Percentiles rank a stretch among this genome's conserved stretches.
Evolutionary conservation across 2,797 vertebrate genomes (phyloP).

Genomic region (Sebastes goodei): DNA sequence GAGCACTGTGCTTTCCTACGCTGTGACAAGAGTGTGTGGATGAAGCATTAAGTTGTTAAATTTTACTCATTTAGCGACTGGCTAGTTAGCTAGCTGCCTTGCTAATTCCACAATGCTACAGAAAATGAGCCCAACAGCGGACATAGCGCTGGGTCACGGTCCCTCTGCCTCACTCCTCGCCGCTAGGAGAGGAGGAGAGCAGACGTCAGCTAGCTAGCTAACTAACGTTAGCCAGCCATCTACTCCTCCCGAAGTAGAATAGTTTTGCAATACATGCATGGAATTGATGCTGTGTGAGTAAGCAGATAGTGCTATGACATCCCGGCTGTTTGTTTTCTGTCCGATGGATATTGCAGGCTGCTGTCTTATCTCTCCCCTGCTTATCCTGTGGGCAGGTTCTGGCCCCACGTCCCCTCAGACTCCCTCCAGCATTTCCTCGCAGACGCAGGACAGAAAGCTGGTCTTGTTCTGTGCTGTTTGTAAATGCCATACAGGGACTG

Average conservation of each 20-base stretch:
- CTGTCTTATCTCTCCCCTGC: slow-evolving; percentile 36
- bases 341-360: slow-evolving; percentile 11
- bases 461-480: slow-evolving; percentile 21
- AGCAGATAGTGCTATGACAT: slow-evolving; percentile 12
- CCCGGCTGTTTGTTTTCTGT: slow-evolving; percentile 13
- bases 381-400: slow-evolving; percentile 43
- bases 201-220: no score
- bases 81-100: no score
- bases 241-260: background rate
- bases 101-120: no score
- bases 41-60: no score
- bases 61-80: no score
- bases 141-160: no score
- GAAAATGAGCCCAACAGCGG: no score
- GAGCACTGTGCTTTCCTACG: no score
- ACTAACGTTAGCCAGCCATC: no score
- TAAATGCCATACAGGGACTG: slow-evolving; percentile 29
- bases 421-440: slow-evolving; percentile 22
- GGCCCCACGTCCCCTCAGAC: slow-evolving; percentile 25
- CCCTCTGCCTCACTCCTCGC: no score
- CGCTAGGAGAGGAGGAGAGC: no score
- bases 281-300: background rate
- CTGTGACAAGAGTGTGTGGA: no score
- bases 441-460: slow-evolving; percentile 23
- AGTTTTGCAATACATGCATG: background rate